These are phyloP conservation scores for Zootoca vivipara DNA, from an alignment of 2,113 vertebrate genomes.

Conservation along the genomic window DNA sequence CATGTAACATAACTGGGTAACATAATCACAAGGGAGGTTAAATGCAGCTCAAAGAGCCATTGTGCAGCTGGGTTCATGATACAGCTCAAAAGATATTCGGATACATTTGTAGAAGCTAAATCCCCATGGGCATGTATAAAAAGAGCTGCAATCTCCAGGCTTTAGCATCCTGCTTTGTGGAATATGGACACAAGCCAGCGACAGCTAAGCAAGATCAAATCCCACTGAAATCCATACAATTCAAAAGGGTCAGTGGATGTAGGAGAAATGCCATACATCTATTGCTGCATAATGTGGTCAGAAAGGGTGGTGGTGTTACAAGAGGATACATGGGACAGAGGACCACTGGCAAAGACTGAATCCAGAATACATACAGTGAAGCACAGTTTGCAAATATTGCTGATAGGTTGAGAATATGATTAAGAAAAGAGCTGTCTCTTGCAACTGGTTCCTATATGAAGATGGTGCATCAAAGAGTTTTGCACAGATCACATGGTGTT, in stretches of 20 bases:
- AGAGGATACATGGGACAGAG: background rate
- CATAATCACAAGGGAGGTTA: background rate
- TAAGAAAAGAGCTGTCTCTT: background rate
- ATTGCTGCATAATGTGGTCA: background rate
- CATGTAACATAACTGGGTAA: background rate
- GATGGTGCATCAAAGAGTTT: background rate
- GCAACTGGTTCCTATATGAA: background rate
- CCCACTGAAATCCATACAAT: no score
- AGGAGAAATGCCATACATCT: background rate
- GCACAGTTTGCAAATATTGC: background rate
- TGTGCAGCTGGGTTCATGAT: no score
- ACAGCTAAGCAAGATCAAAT: background rate
- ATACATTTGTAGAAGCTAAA: background rate
- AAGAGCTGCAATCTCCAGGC: background rate
- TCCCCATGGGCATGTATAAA: background rate
- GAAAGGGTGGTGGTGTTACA: background rate
- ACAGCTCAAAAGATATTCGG: background rate
- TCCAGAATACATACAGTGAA: background rate
- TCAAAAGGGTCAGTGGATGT: background rate
- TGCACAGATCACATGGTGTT: background rate
- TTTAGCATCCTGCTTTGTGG: background rate
- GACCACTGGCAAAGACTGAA: background rate
- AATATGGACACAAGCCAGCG: background rate
- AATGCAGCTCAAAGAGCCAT: background rate
- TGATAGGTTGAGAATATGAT: background rate